Evolutionary conservation across 2,888 invertebrate species (phyloP).

Genomic region (Octonoba sinensis): DNA sequence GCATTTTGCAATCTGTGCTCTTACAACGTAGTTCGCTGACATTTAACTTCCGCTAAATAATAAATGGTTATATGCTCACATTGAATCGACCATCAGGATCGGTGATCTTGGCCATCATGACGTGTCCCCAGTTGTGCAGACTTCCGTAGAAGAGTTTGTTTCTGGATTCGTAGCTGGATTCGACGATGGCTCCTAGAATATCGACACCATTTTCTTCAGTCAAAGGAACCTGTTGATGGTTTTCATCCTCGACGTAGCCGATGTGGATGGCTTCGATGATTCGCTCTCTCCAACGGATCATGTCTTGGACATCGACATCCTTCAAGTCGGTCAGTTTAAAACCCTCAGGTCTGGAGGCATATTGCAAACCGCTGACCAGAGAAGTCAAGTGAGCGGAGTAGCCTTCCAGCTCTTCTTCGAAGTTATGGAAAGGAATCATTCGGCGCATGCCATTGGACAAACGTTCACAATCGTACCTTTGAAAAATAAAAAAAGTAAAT

Average conservation of each 20-base stretch:
- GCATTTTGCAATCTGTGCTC: too few relatives aligned
- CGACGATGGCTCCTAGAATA: slow-evolving; percentile 83
- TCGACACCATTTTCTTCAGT: slow-evolving; percentile 82
- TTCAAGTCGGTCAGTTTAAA: slow-evolving; percentile 46
- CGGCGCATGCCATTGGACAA: slow-evolving; percentile 80
- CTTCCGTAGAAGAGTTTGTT: slow-evolving; percentile 75
- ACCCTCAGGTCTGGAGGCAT: slow-evolving; percentile 50
- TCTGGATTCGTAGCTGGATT: slow-evolving; percentile 76
- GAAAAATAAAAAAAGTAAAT: too few relatives aligned
- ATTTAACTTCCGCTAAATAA: too few relatives aligned
- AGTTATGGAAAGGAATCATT: slow-evolving; percentile 75
- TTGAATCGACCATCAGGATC: slow-evolving; percentile 84
- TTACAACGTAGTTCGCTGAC: too few relatives aligned
- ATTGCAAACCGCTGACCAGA: slow-evolving; percentile 50
- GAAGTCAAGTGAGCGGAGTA: slow-evolving; percentile 56
- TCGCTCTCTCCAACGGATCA: slow-evolving; percentile 83
- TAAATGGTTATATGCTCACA: slow-evolving; percentile 72
- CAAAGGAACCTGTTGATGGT: slow-evolving; percentile 75
- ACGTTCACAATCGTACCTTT: slow-evolving; percentile 80
- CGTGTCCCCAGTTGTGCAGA: slow-evolving; percentile 86
- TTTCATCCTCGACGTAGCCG: slow-evolving; percentile 73
- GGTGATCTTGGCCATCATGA: slow-evolving; percentile 82
- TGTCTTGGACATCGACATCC: slow-evolving; percentile 50
- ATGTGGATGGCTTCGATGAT: slow-evolving; percentile 81
- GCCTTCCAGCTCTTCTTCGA: slow-evolving; percentile 55